Evolutionary conservation across 2,797 vertebrate genomes (phyloP), one percentile per base, ranked within the genome.

Genomic region (Falco naumanni): DNA sequence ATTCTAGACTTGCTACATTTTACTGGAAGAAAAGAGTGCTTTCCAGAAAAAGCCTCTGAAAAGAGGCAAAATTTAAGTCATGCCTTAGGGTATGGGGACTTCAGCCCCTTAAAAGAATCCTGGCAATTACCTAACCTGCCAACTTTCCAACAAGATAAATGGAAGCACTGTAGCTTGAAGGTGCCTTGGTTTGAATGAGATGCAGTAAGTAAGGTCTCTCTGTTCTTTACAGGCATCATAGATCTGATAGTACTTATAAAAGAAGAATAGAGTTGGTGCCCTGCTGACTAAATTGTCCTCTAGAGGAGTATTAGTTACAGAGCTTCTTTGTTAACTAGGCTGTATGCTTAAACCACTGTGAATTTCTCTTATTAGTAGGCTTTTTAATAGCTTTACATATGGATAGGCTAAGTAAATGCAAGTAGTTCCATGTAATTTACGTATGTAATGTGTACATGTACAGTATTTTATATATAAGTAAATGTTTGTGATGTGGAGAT

Each of bases 221-320:
- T 96, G 96, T 97, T 97, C 95, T 96, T 97, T 95, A 94, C 95
- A 97, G 96, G 95, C 96, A 72, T 96, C 96, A 93, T 96, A 97
- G 98, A 97, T 98, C 97, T 98, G 97, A 97, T 96, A 77, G 97
- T 95, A 95, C 97, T 98, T 98, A 97, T 60, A 97, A 96, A 97
- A 97, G 96, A 97, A 97, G 97, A 97, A 98, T 95, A 89, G 96
- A 97, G 97, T 95, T 91, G 96, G 97, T 97, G 96, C 96, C 98
- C 98, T 97, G 98, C 98, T 98, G 98, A 96, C 97, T 98, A 95
- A 98, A 98, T 98, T 97, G 97, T 97, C 96, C 98, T 98, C 98
- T 43, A 68, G 98, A 98, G 98, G 95, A 95, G 98, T 96, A 96
- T 98, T 98, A 97, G 98, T 98, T 97, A 97, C 98, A 97, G 96